Evolutionary conservation across 2,888 invertebrate species (phyloP).

Genomic region (Gonocerus acuteangulatus): DNA sequence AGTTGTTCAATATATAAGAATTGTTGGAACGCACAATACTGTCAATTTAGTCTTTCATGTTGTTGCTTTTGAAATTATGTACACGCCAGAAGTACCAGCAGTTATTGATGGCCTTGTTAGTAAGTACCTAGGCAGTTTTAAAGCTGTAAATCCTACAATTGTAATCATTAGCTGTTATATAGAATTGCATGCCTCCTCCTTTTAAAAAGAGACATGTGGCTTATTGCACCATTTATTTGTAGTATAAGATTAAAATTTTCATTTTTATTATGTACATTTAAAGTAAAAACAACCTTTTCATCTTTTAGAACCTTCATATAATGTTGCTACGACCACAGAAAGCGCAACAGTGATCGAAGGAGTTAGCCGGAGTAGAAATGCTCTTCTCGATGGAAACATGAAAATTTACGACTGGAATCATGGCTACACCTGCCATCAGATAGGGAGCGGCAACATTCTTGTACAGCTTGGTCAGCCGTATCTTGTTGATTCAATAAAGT

Average conservation of each 20-base stretch:
- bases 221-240: no score
- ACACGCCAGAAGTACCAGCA: slow-evolving; percentile 65
- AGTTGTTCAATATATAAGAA: slow-evolving; percentile 74
- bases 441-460: slow-evolving; percentile 87
- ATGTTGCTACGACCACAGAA: slow-evolving; percentile 84
- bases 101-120: slow-evolving; percentile 60
- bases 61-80: slow-evolving; percentile 85
- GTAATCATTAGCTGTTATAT: no score
- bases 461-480: slow-evolving; percentile 96
- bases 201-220: no score
- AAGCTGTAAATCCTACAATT: no score
- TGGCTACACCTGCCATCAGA: slow-evolving; percentile 94
- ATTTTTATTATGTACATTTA: no score
- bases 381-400: slow-evolving; percentile 89
- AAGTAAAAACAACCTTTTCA: no score
- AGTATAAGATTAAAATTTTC: no score
- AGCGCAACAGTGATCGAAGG: slow-evolving; percentile 95
- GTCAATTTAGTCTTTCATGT: slow-evolving; percentile 93
- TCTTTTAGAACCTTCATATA: slow-evolving; percentile 47
- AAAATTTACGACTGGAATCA: slow-evolving; percentile 97
- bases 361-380: slow-evolving; percentile 85
- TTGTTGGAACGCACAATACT: slow-evolving; percentile 89
- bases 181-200: no score
- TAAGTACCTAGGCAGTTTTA: slow-evolving; percentile 44
- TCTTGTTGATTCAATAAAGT: slow-evolving; percentile 77